Evolutionary conservation across 2,888 invertebrate genomes (phyloP), one percentile per base, ranked within the genome.

Genomic region (Hesperia comma): DNA sequence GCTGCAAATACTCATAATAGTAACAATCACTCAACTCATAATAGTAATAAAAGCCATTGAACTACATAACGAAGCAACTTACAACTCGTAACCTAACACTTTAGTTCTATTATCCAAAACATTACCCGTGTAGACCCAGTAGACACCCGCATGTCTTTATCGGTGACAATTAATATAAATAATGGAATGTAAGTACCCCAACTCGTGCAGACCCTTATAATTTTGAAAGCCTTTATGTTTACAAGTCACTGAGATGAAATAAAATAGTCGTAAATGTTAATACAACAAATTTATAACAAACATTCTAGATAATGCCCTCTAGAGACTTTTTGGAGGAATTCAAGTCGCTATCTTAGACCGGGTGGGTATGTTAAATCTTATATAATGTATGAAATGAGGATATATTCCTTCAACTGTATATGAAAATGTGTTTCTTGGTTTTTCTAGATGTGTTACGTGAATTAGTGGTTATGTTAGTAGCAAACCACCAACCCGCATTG

Each of bases 61-160:
- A 37, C 37, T 37, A 37, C 12, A 1, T 37, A 37, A 12, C 8
- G 12, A 17, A 46, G 4, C n/a, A 41, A 41, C n/a, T 15, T 15
- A n/a, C n/a, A 17, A 17, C 15, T 46, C 8, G 6, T 49, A 49
- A 49, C 8, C 14, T 49, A 49, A 49, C 17, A 49, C 19, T 19
- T 49, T 32, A 32, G 12, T 21, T 21, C 3, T 4, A 51, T 51
- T 21, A 19, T 46, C 51, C 3, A n/a, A 53, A 49, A 10, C 19
- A 49, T 49, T 46, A 49, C 49, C 17, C 10, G 4, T 53, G 21
- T 37, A 33, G 8, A 33, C 26, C 26, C 3, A 4, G 26, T 21
- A 51, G 51, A 14, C 12, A 32, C 53, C 53, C 53, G 53, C 53
- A 53, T 53, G n/a, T 53, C n/a, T 53, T 53, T 32, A 53, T 53